Base-by-base conservation (phyloP, 1,140 invertebrate genomes). In the Pogonus chalceus region DNA sequence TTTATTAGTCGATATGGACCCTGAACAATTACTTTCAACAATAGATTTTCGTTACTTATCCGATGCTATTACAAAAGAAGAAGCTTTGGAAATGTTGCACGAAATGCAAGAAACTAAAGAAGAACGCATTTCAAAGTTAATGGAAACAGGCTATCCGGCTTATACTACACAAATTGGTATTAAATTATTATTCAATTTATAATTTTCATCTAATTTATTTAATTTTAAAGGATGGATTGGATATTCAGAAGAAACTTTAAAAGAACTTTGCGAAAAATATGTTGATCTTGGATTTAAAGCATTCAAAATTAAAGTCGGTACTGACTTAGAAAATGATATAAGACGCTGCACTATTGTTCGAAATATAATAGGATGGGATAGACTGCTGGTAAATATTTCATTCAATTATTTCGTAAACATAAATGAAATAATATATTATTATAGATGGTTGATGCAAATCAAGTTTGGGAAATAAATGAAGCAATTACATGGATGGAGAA, bases 281-380 rank as follows among this genome's bases (percentile, higher is more conserved):
- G 61, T 92, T 43, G 70, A 73, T 4, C 67, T 81, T 24, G 90
- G 90, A 21, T 93, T 88, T 65, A 86, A 77, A 4, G 78, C 81
- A 51, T 95, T 95, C 67, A 96, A 96, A 75, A 75, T 88, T 1
- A 96, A 96, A 76, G 90, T 96, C n/a, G 92, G 91, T 2, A 72
- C 77, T 43, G 80, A 84, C 71, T 58, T 92, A n/a, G 70, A 88
- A 56, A 81, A 90, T 58, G 91, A 95, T 65, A 79, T 81, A 20
- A 73, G 79, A 62, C 71, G 91, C 52, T 84, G 85, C 56, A 69
- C 73, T 54, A 63, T 86, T 1, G 81, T 94, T 0, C 72, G 91
- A 24, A 76, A 85, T 49, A 74, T 74, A n/a, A 92, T 96, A 60
- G 90, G 90, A 4, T 66, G 75, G 22, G 74, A 90, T 12, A 85